Evolutionary conservation across 2,888 invertebrate genomes (phyloP), one percentile per base, ranked within the genome.

Genomic region (Syrphus vitripennis): DNA sequence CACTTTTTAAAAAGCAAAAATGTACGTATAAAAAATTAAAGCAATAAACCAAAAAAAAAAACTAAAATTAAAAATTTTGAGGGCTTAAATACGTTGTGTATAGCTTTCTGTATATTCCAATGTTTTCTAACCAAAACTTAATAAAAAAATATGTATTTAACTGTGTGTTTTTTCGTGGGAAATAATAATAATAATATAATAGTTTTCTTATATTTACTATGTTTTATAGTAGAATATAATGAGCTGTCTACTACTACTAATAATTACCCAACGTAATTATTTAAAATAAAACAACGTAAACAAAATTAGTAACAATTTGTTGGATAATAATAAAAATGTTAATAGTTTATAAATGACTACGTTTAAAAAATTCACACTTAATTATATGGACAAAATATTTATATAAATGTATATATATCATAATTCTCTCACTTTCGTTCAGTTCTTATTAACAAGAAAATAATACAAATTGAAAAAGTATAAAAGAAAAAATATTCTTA

Each of bases 221-320:
- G 31, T 42, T 50, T 59, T 59, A 65, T 59, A 61, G 61, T 69
- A 74, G 34, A n/a, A 78, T 37, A 50, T 70, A 59, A 63, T 67
- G 67, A 48, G 31, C 48, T 50, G 31, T 37, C 84, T 76, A 53
- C 40, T 16, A 59, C 75, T 75, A 53, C 50, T 76, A 48, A 61
- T 45, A 57, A 74, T 63, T 77, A 78, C 69, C 48, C 72, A 74
- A 79, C 61, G 53, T 45, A 53, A 50, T 67, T 74, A 67, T 59
- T 63, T 16, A 63, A 48, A 70, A 79, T 50, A 75, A 72, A 72
- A 79, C 42, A 83, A 79, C 57, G 29, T 57, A 75, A 74, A 71
- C 70, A 67, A 81, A 81, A 76, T 80, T 80, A 80, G 84, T 84
- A 84, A 84, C 84, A 76, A 84, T 80, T 84, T 84, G 71, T 76